Percentiles rank a stretch among this genome's conserved stretches.
Evolutionary conservation across 1,140 invertebrate genomes (phyloP).

Genomic region (Meloidogyne hapla): DNA sequence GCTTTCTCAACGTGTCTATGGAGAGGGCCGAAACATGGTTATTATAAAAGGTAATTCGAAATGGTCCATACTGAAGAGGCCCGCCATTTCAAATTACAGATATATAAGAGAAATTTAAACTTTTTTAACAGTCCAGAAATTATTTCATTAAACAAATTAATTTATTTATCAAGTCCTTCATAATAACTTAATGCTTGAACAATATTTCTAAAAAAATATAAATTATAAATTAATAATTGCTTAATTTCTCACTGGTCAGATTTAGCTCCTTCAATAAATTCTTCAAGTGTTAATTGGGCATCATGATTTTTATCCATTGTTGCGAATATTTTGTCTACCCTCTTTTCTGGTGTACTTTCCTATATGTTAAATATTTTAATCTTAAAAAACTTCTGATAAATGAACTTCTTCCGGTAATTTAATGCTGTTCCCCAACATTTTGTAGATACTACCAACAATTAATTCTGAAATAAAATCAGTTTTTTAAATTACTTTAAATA

Average conservation of each 20-base stretch:
- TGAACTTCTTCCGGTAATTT: slow-evolving; percentile 72
- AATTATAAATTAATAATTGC: neutral
- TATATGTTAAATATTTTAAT: neutral
- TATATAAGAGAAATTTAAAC: too few relatives aligned
- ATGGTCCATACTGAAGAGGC: too few relatives aligned
- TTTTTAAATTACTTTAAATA: neutral
- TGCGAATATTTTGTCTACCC: slow-evolving; percentile 85
- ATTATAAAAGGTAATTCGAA: too few relatives aligned
- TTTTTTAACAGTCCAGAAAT: too few relatives aligned
- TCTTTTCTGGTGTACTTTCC: slow-evolving; percentile 74
- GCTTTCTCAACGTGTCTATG: too few relatives aligned
- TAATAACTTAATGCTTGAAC: slow-evolving; percentile 15
- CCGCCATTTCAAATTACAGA: too few relatives aligned
- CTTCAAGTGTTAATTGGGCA: neutral
- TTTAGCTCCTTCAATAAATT: slow-evolving; percentile 19
- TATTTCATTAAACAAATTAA: neutral
- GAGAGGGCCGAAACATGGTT: too few relatives aligned
- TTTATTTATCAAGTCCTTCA: slow-evolving; percentile 21
- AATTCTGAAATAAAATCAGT: slow-evolving; percentile 66
- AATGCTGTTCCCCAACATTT: slow-evolving; percentile 76
- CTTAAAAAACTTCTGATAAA: slow-evolving; percentile 20
- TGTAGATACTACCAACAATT: slow-evolving; percentile 96
- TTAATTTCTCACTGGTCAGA: neutral
- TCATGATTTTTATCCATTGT: slow-evolving; percentile 11
- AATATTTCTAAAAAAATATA: neutral